Conservation (phyloP, 2,888 invertebrate genomes). For the Leptopilina syphax region DNA sequence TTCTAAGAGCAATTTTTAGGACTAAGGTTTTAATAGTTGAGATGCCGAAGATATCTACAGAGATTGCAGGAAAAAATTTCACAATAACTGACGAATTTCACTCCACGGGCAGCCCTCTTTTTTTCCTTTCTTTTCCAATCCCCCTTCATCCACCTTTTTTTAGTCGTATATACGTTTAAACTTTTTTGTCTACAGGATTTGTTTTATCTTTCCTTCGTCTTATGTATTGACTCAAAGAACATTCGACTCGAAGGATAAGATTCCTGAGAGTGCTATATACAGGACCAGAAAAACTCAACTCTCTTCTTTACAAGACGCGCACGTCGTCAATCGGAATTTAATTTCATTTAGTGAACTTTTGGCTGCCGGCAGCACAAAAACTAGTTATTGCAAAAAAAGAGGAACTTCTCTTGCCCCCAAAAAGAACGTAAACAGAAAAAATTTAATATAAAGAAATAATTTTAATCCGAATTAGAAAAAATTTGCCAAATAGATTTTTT, state of each 20-base stretch:
- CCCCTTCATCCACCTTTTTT: slow-evolving; percentile 55
- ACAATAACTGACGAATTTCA: slow-evolving; percentile 70
- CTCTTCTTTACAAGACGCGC: slow-evolving; percentile 8
- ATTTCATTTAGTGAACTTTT: slow-evolving; percentile 20
- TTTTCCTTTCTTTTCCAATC: slow-evolving; percentile 57
- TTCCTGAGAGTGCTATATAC: slow-evolving; percentile 62
- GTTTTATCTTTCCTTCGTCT: slow-evolving; percentile 55
- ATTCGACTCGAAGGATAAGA: slow-evolving; percentile 66
- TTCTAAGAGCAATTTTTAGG: slow-evolving; percentile 13
- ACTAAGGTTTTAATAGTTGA: slow-evolving; percentile 61
- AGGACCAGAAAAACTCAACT: slow-evolving; percentile 55
- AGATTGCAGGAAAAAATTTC: slow-evolving; percentile 73
- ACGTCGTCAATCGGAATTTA: slow-evolving; percentile 22
- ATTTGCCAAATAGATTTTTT: background rate
- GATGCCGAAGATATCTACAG: slow-evolving; percentile 74
- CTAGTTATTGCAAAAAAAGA: background rate
- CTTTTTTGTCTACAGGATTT: slow-evolving; percentile 52
- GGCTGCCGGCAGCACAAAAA: background rate
- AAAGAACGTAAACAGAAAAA: too few species aligned
- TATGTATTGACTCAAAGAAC: slow-evolving; percentile 53
- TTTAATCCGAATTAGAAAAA: background rate
- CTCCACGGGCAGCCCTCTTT: slow-evolving; percentile 44
- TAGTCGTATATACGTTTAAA: slow-evolving; percentile 56
- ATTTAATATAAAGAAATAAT: too few species aligned
- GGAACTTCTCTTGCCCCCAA: background rate